phyloP scores from a whole-genome alignment of 2,113 vertebrate species.

The Dolichallabes microphthalmus region DNA sequence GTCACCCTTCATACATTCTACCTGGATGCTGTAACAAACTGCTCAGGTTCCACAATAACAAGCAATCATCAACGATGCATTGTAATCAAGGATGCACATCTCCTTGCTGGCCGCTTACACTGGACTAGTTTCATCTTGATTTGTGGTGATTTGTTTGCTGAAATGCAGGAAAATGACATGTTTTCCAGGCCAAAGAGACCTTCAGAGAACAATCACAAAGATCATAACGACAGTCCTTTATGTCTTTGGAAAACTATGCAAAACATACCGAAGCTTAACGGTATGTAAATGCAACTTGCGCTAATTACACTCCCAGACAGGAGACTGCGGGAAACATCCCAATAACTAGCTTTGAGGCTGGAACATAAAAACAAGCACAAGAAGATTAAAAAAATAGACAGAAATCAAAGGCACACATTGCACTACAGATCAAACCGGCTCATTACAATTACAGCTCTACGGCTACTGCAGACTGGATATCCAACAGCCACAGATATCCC shows the following conservation, averaged over 20 bases:
- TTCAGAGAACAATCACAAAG: constrained; percentile 46
- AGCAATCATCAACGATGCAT: constrained; percentile 8
- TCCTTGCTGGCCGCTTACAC: background rate
- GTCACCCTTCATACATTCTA: constrained; percentile 1
- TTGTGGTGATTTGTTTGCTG: constrained; percentile 31
- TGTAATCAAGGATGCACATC: constrained; percentile 31
- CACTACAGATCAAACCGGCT: constrained; percentile 29
- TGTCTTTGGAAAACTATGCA: constrained; percentile 20
- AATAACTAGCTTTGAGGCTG: constrained; percentile 41
- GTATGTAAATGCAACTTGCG: constrained; percentile 51
- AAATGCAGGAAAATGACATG: constrained; percentile 46
- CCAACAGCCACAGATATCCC: constrained; percentile 29
- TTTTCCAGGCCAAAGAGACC: constrained; percentile 35
- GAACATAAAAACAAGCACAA: constrained; percentile 53
- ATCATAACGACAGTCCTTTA: constrained; percentile 45
- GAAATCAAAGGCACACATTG: constrained; percentile 30
- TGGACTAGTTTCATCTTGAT: constrained; percentile 15
- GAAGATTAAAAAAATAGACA: constrained; percentile 27
- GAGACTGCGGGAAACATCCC: constrained; percentile 49
- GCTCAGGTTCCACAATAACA: background rate
- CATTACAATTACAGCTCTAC: constrained; percentile 42
- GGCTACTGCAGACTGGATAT: constrained; percentile 14
- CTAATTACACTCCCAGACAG: constrained; percentile 58
- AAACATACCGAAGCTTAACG: constrained; percentile 45
- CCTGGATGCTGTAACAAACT: background rate